Conservation (phyloP, 1,140 invertebrate genomes). For the Coptotermes formosanus region DNA sequence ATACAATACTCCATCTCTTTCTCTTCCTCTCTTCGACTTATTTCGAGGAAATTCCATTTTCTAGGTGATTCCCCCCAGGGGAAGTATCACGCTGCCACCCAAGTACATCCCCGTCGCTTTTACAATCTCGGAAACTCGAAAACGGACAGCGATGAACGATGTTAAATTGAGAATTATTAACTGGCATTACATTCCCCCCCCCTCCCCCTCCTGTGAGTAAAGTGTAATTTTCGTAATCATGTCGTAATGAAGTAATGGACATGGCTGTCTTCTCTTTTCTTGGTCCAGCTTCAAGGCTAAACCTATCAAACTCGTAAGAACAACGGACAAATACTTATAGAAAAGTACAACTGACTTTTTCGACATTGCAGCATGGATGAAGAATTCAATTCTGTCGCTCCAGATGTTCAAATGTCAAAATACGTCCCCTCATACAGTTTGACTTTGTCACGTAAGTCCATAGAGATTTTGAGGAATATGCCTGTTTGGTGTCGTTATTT, state of each 20-base stretch:
- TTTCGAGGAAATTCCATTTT: slow-evolving; percentile 22
- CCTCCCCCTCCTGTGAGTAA: background rate
- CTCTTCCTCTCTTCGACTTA: background rate
- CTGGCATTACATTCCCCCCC: background rate
- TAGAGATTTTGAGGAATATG: too few relatives aligned
- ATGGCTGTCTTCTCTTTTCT: too few relatives aligned
- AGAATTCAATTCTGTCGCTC: background rate
- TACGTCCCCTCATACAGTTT: too few relatives aligned
- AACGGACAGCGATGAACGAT: background rate
- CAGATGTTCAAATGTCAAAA: too few relatives aligned
- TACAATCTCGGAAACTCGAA: background rate
- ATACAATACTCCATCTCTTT: background rate
- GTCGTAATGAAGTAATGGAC: background rate
- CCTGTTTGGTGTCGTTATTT: too few relatives aligned
- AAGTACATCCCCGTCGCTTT: background rate
- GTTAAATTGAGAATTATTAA: background rate
- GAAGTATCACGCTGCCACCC: background rate
- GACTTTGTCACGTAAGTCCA: too few relatives aligned
- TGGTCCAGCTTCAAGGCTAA: too few relatives aligned
- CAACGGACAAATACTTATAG: background rate
- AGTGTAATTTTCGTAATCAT: background rate
- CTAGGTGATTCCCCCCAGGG: slow-evolving; percentile 16
- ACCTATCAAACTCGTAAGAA: background rate
- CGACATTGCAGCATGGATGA: background rate
- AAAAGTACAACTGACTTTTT: too few relatives aligned